A percentile compares a stretch with the other conserved stretches of the same genome.
phyloP scores from a whole-genome alignment of 2,113 vertebrate genomes.

The Motacilla tschutschensis region DNA sequence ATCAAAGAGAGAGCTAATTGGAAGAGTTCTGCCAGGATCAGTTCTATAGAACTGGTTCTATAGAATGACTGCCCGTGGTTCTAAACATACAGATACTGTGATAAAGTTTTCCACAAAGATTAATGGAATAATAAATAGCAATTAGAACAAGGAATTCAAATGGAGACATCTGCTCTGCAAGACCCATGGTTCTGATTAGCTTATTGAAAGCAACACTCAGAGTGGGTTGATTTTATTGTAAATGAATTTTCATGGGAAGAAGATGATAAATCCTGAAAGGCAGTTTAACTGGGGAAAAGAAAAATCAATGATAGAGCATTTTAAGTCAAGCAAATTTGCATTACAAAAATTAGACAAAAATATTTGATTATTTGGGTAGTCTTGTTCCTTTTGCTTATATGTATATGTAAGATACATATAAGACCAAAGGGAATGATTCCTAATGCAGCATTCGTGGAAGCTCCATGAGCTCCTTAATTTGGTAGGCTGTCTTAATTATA shows the following conservation, averaged over 20 bases:
- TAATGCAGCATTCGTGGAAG: accelerated
- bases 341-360: neutral
- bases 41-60: neutral
- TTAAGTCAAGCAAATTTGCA: neutral
- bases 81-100: neutral
- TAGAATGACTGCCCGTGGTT: neutral
- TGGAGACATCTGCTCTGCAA: neutral
- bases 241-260: neutral
- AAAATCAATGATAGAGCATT: neutral
- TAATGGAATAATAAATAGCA: neutral
- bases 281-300: neutral
- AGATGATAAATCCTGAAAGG: neutral
- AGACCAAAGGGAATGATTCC: neutral
- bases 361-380: neutral
- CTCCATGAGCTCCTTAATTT: neutral
- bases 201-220: neutral
- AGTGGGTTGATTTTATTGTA: neutral
- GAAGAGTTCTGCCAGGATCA: neutral
- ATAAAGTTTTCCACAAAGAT: neutral
- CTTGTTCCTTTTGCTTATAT: neutral
- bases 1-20: neutral
- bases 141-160: neutral
- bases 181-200: neutral
- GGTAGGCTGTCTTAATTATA: neutral
- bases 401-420: neutral